Evolutionary conservation across 2,797 vertebrate genomes (phyloP).

Genomic region (Acipenser oxyrinchus): DNA sequence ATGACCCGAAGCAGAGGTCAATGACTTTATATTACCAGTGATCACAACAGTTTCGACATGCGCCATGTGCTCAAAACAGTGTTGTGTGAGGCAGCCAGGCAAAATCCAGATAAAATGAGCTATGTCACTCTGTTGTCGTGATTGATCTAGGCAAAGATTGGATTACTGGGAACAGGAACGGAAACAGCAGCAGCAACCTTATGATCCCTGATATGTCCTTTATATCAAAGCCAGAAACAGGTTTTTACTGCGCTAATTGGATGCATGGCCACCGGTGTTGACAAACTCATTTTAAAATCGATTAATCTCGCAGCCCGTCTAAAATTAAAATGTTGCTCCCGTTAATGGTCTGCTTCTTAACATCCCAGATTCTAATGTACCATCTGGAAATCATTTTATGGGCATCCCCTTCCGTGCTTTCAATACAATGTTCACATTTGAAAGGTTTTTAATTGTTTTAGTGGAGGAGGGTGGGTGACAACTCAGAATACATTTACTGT

Average conservation of each 20-base stretch:
- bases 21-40: constrained; percentile 76
- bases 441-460: constrained; percentile 1
- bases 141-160: constrained; percentile 24
- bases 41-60: constrained; percentile 68
- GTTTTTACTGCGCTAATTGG: constrained; percentile 57
- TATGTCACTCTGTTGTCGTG: constrained; percentile 57
- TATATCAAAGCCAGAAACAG: constrained; percentile 20
- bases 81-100: constrained; percentile 60
- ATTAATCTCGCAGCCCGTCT: constrained; percentile 56
- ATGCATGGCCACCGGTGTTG: constrained; percentile 55
- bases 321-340: constrained; percentile 60
- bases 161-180: constrained; percentile 2
- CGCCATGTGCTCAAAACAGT: constrained; percentile 66
- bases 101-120: constrained; percentile 60
- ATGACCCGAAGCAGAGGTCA: constrained; percentile 67
- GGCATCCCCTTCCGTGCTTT: constrained; percentile 51
- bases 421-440: background rate
- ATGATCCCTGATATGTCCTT: constrained; percentile 1
- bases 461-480: background rate
- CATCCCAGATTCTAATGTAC: constrained; percentile 57
- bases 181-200: constrained; percentile 5
- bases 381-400: constrained; percentile 70
- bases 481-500: background rate
- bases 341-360: constrained; percentile 63
- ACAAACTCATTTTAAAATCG: constrained; percentile 70